Base-by-base conservation (phyloP, 2,797 vertebrate species). In the Champsocephalus gunnari region DNA sequence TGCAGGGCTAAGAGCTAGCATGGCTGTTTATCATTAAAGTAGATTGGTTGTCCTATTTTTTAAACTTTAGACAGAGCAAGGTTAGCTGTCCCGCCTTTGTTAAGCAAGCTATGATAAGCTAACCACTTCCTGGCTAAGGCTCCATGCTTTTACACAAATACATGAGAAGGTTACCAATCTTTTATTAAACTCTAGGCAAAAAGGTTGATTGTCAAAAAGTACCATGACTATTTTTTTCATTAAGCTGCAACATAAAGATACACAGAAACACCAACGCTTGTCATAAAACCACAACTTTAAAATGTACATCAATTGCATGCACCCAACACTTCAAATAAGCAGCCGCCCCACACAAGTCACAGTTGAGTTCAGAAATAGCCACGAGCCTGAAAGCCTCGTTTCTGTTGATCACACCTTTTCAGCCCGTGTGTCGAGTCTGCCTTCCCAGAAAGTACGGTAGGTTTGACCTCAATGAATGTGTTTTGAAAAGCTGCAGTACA, bases 401-500 rank as follows among this genome's bases (percentile, higher is more conserved):
- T 14, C 24, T 28, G 24, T 28, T 28, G 3, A 28, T 28, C 3
- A 55, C 63, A 21, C 61, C 53, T 9, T 47, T 3, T 44, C 21
- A 24, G 43, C 1, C 34, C 5, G 8, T 6, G 38, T 17, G 12
- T 48, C 38, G 17, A 21, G 2, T 56, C 11, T 9, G 11, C 41
- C 59, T 64, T 49, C 0, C 12, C 5, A 0, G 9, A 78, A 78
- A 55, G 2, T 0, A 4, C 4, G 12, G 1, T 1, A 5, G 11
- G 19, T 73, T 60, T 57, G 32, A 75, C 64, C 51, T 17, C 43
- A 59, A 41, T n/a, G 58, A 43, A 67, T 17, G 16, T 3, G 38
- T 13, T 32, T 34, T 16, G 34, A 45, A 24, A 45, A 49, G 51
- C 21, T 44, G 21, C 4, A 3, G 21, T 14, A 24, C 3, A 5